A percentile compares a stretch with the other conserved stretches of the same genome.
phyloP scores from a whole-genome alignment of 2,797 vertebrate species.

The Danio tinwini region DNA sequence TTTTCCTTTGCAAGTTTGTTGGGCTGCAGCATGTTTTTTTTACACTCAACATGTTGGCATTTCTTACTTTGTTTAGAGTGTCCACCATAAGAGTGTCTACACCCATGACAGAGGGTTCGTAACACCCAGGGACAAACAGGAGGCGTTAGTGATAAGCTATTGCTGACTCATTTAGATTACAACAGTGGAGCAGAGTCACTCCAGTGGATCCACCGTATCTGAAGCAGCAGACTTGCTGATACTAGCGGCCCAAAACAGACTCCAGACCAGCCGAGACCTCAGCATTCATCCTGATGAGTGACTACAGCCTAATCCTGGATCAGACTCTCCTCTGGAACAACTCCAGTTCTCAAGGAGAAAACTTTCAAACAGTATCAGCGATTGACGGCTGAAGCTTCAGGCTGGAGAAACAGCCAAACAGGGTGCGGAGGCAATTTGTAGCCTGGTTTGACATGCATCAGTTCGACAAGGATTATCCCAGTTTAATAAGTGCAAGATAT shows the following conservation, averaged over 20 bases:
- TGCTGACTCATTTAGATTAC: constrained; percentile 56
- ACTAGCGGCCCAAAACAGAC: constrained; percentile 7
- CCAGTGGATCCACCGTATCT: constrained; percentile 16
- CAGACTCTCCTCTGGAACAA: constrained; percentile 27
- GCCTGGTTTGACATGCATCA: constrained; percentile 30
- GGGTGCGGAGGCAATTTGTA: constrained; percentile 55
- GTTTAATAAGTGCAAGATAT: constrained; percentile 18
- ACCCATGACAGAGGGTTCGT: constrained; percentile 25
- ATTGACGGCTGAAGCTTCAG: constrained; percentile 19
- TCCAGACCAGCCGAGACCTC: constrained; percentile 41
- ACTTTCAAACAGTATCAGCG: constrained; percentile 46
- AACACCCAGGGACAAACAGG: constrained; percentile 35
- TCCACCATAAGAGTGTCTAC: constrained; percentile 19
- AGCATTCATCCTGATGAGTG: constrained; percentile 20
- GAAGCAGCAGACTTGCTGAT: constrained; percentile 22
- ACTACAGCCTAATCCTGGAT: constrained; percentile 32
- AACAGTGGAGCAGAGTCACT: constrained; percentile 24
- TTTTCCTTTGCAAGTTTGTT: too few relatives aligned
- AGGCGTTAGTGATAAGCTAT: constrained; percentile 54
- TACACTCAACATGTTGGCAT: too few relatives aligned
- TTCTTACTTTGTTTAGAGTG: constrained; percentile 10
- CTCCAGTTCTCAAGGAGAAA: constrained; percentile 47
- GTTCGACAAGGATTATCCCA: constrained; percentile 37
- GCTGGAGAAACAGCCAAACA: constrained; percentile 47
- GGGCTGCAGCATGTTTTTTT: too few relatives aligned